A percentile compares a stretch with the other conserved stretches of the same genome.
Conservation (phyloP, 2,797 vertebrate genomes). For the Peromyscus eremicus region DNA sequence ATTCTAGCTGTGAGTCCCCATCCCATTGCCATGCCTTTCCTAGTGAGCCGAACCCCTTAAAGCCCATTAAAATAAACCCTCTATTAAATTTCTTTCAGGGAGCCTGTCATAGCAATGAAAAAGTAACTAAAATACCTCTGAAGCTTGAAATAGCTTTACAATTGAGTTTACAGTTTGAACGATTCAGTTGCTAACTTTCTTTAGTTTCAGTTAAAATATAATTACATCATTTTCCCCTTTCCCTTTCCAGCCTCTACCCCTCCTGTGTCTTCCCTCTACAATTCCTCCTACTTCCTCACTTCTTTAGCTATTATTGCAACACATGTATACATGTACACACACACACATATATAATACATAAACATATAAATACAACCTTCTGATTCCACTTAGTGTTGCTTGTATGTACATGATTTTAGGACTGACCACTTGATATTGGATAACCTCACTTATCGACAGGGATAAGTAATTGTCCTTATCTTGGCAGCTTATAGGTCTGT, state of each 20-base stretch:
- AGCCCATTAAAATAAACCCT: not conserved
- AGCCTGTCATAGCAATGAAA: not conserved
- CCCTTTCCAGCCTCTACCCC: not conserved
- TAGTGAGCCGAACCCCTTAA: not conserved
- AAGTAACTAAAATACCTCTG: not conserved
- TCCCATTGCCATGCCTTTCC: no score
- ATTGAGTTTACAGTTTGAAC: slow-evolving; percentile 19
- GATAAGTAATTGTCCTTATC: not conserved
- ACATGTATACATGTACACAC: not conserved
- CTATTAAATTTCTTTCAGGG: not conserved
- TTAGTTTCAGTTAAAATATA: not conserved
- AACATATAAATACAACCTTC: not conserved
- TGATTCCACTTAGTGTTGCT: not conserved
- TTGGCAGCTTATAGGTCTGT: not conserved
- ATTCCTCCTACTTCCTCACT: not conserved
- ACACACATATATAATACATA: not conserved
- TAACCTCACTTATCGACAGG: not conserved
- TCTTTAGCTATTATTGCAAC: not conserved
- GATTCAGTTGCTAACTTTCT: not conserved
- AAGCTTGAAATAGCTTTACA: not conserved
- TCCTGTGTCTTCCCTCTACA: not conserved
- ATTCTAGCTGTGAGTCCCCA: not conserved
- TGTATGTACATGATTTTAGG: not conserved
- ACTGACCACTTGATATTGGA: not conserved
- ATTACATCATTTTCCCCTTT: not conserved